Conservation (phyloP, 2,113 vertebrate species). For the Dasyprocta punctata region DNA sequence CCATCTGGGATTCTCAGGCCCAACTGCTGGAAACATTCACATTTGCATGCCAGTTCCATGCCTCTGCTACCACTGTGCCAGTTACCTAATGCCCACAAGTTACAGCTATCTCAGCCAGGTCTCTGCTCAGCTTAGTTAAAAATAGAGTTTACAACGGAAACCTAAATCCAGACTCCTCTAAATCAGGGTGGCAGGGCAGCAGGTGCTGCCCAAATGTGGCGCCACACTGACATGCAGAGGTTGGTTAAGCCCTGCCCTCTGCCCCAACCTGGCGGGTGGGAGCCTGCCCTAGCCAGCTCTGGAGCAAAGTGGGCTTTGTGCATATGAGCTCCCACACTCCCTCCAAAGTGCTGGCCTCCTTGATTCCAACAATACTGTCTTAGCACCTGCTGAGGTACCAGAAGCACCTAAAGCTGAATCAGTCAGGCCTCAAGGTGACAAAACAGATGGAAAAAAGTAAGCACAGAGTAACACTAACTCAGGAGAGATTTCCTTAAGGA, state of each 20-base stretch:
- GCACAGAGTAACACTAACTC: background rate
- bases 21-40: background rate
- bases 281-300: background rate
- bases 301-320: background rate
- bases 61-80: background rate
- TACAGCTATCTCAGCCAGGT: background rate
- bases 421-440: background rate
- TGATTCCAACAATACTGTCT: background rate
- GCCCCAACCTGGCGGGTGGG: too few relatives aligned
- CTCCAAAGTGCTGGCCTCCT: background rate
- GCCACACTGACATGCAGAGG: background rate
- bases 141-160: constrained; percentile 67
- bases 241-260: background rate
- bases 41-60: background rate
- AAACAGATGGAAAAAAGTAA: background rate
- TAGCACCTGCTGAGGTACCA: background rate
- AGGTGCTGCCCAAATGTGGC: constrained; percentile 44
- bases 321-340: rapidly evolving
- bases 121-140: constrained; percentile 44
- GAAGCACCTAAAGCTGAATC: background rate
- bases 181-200: background rate
- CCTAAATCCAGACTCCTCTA: constrained; percentile 44
- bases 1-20: background rate
- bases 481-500: constrained; percentile 39
- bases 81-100: background rate